Base-by-base conservation (phyloP, 1,140 invertebrate species). In the Littorina saxatilis region DNA sequence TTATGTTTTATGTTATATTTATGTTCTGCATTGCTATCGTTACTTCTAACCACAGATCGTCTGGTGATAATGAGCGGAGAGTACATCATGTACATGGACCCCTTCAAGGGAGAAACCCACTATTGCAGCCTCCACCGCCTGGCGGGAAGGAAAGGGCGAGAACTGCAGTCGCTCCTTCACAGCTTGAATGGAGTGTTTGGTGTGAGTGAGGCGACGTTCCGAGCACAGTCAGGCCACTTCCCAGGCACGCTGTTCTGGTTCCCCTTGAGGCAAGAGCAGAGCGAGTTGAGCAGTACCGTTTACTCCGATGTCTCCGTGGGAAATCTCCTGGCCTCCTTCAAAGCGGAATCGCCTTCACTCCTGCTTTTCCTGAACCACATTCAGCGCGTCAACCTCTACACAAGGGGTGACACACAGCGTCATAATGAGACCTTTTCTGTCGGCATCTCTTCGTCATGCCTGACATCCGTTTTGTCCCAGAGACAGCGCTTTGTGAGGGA, bases 31-130 rank as follows among this genome's bases (percentile, higher is more conserved):
- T 63, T 63, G 20, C 15, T 32, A 63, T 63, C 61, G 27, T 43
- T n/a, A 17, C 47, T 66, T n/a, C 61, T 15, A 3, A 2, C 79
- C 84, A 15, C 80, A 91, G 90, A 90, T 86, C 81, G 88, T 39
- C 88, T 88, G 35, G 82, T 86, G 63, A 85, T 90, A 5, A 50
- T 91, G 2, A 89, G 87, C 83, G 90, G 90, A 23, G 80, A 86
- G 23, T 84, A 81, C 23, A 40, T 90, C 15, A 82, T 84, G 20
- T 80, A 90, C n/a, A 82, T 91, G 47, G 88, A 90, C 74, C 89
- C 89, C 0, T 78, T 78, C 76, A 78, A 78, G 32, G 76, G 76
- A 17, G 55, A 39, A 43, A 37, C 63, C 58, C 55, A 58, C 35
- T 78, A 63, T 37, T 66, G 76, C 58, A 43, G 9, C 35, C 17